Base-by-base conservation (phyloP, 1,140 invertebrate genomes). In the Chelonus insularis region DNA sequence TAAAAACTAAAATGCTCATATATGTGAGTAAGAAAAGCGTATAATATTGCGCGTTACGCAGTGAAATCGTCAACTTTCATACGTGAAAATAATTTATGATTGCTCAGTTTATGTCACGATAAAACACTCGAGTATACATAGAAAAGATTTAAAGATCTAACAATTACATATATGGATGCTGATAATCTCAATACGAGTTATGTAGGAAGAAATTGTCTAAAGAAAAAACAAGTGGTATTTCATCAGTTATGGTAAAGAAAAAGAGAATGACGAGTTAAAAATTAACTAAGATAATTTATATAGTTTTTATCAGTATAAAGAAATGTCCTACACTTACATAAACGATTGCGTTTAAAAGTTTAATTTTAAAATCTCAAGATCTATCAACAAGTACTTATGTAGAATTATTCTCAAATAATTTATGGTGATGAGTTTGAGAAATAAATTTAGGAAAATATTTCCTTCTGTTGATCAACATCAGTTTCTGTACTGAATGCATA, bases 1-100 rank as follows among this genome's bases (percentile, higher is more conserved):
- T 29, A 29, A 7, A 29, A 29, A 29, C 3, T 4, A 29, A 29
- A 29, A 4, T 29, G n/a, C n/a, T n/a, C n/a, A n/a, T n/a, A n/a
- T n/a, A 14, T 3, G 14, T 9, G 14, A 18, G 16, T 7, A 43
- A 1, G 36, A 43, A 43, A 16, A 43, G 41, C 16, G 18, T 43
- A 43, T 43, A 43, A 14, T 43, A 29, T 29, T 29, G 25, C 25
- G 7, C 3, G 25, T 29, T 29, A 29, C 25, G 16, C 5, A 18
- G 41, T 43, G 41, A 43, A 43, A 43, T 43, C 41, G 41, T 43
- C 41, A 43, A 43, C 41, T 43, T 43, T 43, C 41, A 16, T 43
- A 43, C 16, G 41, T 43, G 14, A 43, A 8, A 43, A 43, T 43
- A 16, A 43, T 43, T 43, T 43, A 43, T 43, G 14, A 43, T 16